phyloP scores from a whole-genome alignment of 2,797 vertebrate species.

The Neosilurus mollespiculum region DNA sequence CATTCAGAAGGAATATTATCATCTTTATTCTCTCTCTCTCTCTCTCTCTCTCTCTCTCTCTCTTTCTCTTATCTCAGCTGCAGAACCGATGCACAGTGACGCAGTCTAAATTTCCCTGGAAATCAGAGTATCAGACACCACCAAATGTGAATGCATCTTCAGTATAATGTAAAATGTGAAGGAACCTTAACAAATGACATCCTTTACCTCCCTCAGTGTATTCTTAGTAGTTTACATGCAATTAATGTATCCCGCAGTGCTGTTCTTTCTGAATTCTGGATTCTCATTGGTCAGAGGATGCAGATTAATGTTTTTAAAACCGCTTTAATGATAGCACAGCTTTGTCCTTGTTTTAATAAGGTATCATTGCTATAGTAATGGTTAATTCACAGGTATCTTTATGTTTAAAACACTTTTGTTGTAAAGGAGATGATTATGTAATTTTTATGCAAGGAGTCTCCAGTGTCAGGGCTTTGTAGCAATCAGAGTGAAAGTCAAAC shows the following conservation, averaged over 20 bases:
- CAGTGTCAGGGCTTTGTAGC: too few relatives aligned
- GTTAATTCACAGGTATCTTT: too few relatives aligned
- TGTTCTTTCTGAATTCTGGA: neutral
- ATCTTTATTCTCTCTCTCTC: too few relatives aligned
- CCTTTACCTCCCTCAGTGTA: neutral
- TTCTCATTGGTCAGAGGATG: neutral
- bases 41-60: neutral
- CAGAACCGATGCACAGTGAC: neutral
- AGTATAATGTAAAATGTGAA: too few relatives aligned
- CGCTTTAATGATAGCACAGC: neutral
- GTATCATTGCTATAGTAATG: too few relatives aligned
- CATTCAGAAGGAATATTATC: constrained; percentile 4
- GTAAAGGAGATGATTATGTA: too few relatives aligned
- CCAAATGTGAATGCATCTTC: too few relatives aligned
- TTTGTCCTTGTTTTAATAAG: neutral
- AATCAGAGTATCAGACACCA: neutral
- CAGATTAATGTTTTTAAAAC: neutral
- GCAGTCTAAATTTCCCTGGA: neutral
- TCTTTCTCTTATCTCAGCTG: constrained; percentile 5
- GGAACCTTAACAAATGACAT: neutral
- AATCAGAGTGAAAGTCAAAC: too few relatives aligned
- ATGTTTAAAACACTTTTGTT: too few relatives aligned
- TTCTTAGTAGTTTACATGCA: neutral
- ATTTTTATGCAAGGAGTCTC: too few relatives aligned
- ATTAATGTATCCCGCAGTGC: neutral